phyloP scores from a whole-genome alignment of 2,888 invertebrate species.

The Athrips mouffetella region DNA sequence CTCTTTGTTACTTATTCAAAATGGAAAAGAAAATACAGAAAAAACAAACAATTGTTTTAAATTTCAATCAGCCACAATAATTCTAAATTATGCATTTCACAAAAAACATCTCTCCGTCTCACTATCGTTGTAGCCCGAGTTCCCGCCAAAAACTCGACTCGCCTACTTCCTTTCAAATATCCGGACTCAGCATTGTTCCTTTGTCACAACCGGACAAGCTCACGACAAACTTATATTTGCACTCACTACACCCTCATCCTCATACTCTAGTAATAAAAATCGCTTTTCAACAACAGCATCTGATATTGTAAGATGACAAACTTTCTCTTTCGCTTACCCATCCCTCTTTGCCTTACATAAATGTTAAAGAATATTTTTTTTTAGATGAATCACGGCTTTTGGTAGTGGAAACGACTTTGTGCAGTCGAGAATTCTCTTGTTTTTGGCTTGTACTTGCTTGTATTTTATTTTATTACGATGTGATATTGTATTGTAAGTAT shows the following conservation, averaged over 20 bases:
- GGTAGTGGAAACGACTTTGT: constrained; percentile 4
- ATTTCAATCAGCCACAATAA: too few species aligned
- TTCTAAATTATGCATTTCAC: too few species aligned
- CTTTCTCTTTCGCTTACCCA: background rate
- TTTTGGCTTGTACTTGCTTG: constrained; percentile 5
- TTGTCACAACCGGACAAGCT: constrained; percentile 26
- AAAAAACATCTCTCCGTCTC: too few species aligned
- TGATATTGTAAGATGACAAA: background rate
- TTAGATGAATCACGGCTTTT: background rate
- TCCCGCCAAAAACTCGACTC: constrained; percentile 24
- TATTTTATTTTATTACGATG: background rate
- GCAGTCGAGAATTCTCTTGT: constrained; percentile 7
- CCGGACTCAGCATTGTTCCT: constrained; percentile 30
- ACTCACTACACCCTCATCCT: constrained; percentile 9
- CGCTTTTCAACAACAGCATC: background rate
- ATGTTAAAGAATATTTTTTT: too few species aligned
- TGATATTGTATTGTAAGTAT: too few species aligned
- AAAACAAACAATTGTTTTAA: too few species aligned
- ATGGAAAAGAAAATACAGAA: too few species aligned
- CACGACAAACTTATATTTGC: constrained; percentile 25
- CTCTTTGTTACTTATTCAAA: too few species aligned
- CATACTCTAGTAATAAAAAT: background rate
- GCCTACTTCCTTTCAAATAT: constrained; percentile 28
- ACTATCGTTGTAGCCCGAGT: constrained; percentile 1
- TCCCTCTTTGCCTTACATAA: background rate